Percentiles rank a stretch among this genome's conserved stretches.
Evolutionary conservation across 2,113 vertebrate species (phyloP).

Genomic region (Gobio gobio): DNA sequence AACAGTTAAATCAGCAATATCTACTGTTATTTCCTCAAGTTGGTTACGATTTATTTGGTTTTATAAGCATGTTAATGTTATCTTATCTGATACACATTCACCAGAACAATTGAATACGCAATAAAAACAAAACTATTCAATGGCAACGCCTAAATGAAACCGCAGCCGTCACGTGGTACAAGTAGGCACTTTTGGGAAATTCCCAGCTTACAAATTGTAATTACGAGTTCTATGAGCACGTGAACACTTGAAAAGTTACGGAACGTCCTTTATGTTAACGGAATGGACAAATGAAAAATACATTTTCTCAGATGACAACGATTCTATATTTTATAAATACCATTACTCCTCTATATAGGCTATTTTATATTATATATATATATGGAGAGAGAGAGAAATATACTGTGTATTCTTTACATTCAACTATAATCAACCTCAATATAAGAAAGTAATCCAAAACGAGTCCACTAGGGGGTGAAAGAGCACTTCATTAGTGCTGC

Average conservation of each 20-base stretch:
- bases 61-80: neutral
- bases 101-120: neutral
- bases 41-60: neutral
- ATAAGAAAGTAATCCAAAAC: neutral
- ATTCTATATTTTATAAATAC: neutral
- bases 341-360: neutral
- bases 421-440: neutral
- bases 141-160: too few species aligned
- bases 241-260: too few species aligned
- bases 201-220: too few species aligned
- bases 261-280: neutral
- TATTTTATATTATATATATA: neutral
- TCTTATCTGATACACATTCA: neutral
- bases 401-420: neutral
- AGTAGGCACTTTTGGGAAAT: too few species aligned
- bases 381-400: too few species aligned
- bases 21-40: neutral
- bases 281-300: neutral
- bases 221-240: too few species aligned
- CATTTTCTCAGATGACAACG: neutral
- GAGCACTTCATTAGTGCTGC: constrained; percentile 1
- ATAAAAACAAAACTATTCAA: neutral
- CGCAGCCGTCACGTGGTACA: too few species aligned
- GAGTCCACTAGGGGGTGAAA: constrained; percentile 25
- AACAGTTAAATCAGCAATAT: neutral